Evolutionary conservation across 1,140 invertebrate genomes (phyloP).

Genomic region (Macrotrachela quadricornifera): DNA sequence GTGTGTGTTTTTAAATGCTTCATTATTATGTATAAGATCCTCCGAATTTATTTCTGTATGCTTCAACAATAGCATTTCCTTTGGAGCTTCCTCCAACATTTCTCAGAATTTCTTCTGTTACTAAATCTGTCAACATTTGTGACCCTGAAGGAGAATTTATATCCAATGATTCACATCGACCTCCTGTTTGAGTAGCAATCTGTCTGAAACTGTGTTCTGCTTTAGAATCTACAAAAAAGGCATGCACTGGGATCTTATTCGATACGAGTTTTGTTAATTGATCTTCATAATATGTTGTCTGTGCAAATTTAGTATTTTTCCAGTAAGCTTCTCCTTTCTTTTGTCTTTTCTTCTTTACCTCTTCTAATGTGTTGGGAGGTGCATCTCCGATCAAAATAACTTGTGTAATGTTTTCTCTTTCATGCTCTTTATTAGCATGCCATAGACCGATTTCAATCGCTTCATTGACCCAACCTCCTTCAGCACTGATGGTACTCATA

Average conservation of each 20-base stretch:
- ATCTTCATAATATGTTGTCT: background rate
- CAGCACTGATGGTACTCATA: background rate
- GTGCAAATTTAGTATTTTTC: background rate
- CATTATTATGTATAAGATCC: no score
- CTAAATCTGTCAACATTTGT: background rate
- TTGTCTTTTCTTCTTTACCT: background rate
- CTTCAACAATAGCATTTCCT: background rate
- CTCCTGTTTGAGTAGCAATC: background rate
- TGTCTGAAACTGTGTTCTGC: background rate
- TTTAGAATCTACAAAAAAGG: background rate
- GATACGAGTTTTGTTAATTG: background rate
- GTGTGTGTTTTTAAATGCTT: no score
- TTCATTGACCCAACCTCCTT: background rate
- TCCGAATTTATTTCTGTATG: no score
- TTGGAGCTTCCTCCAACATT: background rate
- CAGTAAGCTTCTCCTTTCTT: background rate
- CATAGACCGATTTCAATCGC: background rate
- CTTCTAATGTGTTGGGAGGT: background rate
- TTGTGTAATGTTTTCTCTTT: background rate
- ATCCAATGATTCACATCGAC: background rate
- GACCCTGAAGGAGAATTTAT: background rate
- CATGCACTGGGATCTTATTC: background rate
- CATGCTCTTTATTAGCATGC: background rate
- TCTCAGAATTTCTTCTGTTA: background rate
- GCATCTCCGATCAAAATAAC: background rate